These are phyloP conservation scores for Diadromus collaris DNA, from an alignment of 2,888 invertebrate species.

Conservation along the genomic window DNA sequence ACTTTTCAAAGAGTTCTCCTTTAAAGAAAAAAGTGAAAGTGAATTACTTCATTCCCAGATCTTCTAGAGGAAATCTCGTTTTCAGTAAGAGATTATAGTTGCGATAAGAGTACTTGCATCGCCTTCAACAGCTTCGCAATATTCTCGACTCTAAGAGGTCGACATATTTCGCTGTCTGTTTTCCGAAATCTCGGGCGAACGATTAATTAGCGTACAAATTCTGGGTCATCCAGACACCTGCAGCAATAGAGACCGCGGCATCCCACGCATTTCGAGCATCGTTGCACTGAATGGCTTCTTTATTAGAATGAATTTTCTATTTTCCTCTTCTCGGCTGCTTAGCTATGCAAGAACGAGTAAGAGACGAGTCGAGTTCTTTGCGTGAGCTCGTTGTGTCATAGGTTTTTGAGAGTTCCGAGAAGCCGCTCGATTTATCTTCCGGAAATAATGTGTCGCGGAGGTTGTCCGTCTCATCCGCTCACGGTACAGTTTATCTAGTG, in stretches of 20 bases:
- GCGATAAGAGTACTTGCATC: slow-evolving; percentile 7
- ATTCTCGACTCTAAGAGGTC: not conserved
- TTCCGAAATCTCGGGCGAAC: slow-evolving; percentile 18
- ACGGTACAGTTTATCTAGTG: not conserved
- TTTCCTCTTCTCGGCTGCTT: not conserved
- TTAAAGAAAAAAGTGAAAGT: not conserved
- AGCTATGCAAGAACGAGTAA: not conserved
- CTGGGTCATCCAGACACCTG: slow-evolving; percentile 51
- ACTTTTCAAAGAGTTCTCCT: not conserved
- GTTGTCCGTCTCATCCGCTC: slow-evolving; percentile 4
- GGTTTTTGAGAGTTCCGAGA: slow-evolving; percentile 32
- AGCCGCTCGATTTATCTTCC: slow-evolving; percentile 47
- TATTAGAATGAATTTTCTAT: slow-evolving; percentile 37
- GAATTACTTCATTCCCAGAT: not conserved
- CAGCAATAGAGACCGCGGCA: slow-evolving; percentile 9
- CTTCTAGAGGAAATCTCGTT: not conserved
- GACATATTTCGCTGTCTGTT: slow-evolving; percentile 27
- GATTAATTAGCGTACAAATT: slow-evolving; percentile 43
- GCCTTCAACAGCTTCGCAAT: not conserved
- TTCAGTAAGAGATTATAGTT: not conserved
- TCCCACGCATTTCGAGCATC: slow-evolving; percentile 26
- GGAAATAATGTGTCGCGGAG: slow-evolving; percentile 55
- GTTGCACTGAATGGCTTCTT: slow-evolving; percentile 43
- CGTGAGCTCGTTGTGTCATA: slow-evolving; percentile 36
- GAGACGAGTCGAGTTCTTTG: not conserved